Evolutionary conservation across 2,797 vertebrate genomes (phyloP), one percentile per base, ranked within the genome.

Genomic region (Liparis tanakae): DNA sequence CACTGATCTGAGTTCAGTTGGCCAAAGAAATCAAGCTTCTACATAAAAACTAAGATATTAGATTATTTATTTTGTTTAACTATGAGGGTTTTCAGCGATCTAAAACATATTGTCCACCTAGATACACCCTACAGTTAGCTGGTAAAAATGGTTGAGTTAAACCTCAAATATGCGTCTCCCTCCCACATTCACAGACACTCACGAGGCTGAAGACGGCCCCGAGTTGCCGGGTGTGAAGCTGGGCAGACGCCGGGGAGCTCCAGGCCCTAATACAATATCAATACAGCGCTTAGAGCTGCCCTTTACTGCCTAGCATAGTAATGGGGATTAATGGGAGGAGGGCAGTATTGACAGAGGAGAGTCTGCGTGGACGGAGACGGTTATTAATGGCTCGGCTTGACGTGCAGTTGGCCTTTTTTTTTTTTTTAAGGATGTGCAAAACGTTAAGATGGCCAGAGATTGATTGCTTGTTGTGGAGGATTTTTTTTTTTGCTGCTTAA

Each of bases 221-320:
- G 30, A 10, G 43, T 62, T 54, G 55, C 48, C 3, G 69, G 75
- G 84, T 84, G 87, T 82, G 83, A 87, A 90, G 73, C 44, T 41
- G 80, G 79, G 87, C 85, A 87, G 86, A 92, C 83, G 76, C 88
- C 89, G 85, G 80, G 81, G 85, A 87, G 74, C 76, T 85, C 65
- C 77, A 67, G 81, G 80, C 82, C 87, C 77, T 93, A 91, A 93
- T 92, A 90, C 80, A 90, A 93, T 89, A 94, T 92, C 91, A 92
- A 93, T 92, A 92, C 69, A 53, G 34, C 68, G 66, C 83, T 92
- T 86, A 88, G 84, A 88, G 82, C 75, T 92, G 87, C 77, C 87
- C 91, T 92, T 94, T 92, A 67, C 86, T 85, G 80, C 79, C 59
- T 63, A 44, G 58, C 15, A 78, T 71, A 78, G 85, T 90, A 93